Base-by-base conservation (phyloP, 2,888 invertebrate species). In the Athripsodes cinereus region DNA sequence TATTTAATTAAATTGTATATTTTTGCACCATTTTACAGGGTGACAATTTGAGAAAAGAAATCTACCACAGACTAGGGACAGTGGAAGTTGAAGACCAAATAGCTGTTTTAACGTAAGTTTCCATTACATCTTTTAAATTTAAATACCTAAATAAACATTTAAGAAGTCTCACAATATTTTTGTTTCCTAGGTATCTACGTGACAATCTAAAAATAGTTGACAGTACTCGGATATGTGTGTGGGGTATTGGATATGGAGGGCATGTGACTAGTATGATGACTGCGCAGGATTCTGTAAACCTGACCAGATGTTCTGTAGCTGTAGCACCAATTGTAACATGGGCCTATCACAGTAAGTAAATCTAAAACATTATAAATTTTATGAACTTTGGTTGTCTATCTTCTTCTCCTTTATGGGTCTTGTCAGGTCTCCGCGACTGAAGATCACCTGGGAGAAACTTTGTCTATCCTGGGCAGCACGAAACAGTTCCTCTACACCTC, bases 241-340 rank as follows among this genome's bases (percentile, higher is more conserved):
- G 90, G 81, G 96, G 96, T 8, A 73, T 71, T 67, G 93, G 92
- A 2, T 95, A 94, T 74, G 96, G 96, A 20, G 95, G 90, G 11
- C 94, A 90, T 69, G 86, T 91, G 2, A 83, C 92, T 0, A 82
- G 90, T 2, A 88, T 90, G 77, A 85, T 90, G 60, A 81, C 94
- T 10, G 86, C 90, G 1, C 83, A 84, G 64, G 92, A 92, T 71
- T 83, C 82, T 18, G 78, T 86, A 58, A 83, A 86, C 67, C 82
- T 90, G 55, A 87, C 95, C 68, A 84, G 88, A 66, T 96, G 96
- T 72, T 88, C 92, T 1, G 87, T 93, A 40, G 83, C 92, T 54
- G 81, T 94, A 10, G 91, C 94, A 55, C 96, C 96, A 1, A 87
- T 96, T 62, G 88, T 91, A 1, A 91, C 90, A 69, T 91, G 92